These are phyloP conservation scores for Pterostichus madidus DNA, from an alignment of 2,888 invertebrate species.

Conservation along the genomic window DNA sequence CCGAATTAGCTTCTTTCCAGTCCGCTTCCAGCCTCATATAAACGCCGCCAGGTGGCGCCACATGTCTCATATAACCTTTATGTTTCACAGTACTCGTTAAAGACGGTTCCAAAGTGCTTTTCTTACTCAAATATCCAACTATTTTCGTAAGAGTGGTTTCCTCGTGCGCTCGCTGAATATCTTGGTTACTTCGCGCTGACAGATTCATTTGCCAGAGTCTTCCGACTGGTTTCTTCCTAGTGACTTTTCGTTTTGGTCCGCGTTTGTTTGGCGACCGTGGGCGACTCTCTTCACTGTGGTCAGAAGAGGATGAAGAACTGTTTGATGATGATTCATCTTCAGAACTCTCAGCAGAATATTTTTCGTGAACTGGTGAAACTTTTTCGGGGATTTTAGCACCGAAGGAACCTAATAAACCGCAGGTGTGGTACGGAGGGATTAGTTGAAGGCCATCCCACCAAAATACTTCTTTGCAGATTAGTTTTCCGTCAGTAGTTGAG, in stretches of 20 bases:
- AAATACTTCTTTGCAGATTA: constrained; percentile 83
- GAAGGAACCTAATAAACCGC: constrained; percentile 81
- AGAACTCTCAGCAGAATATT: constrained; percentile 55
- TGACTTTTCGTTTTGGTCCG: constrained; percentile 20
- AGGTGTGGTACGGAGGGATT: constrained; percentile 81
- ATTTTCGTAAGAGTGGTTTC: constrained; percentile 87
- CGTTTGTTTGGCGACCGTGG: constrained; percentile 66
- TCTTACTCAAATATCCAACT: constrained; percentile 81
- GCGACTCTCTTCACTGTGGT: constrained; percentile 74
- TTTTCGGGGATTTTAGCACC: constrained; percentile 17
- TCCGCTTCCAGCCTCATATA: constrained; percentile 88
- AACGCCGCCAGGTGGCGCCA: constrained; percentile 82
- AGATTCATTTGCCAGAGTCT: constrained; percentile 88
- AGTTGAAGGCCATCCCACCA: constrained; percentile 88
- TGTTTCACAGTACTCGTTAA: constrained; percentile 53
- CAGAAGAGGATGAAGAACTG: constrained; percentile 56
- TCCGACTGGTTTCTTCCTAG: constrained; percentile 48
- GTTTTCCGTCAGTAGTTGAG: constrained; percentile 76
- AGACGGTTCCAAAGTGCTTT: constrained; percentile 69
- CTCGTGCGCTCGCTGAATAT: constrained; percentile 91
- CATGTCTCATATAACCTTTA: constrained; percentile 74
- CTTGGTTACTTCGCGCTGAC: constrained; percentile 91
- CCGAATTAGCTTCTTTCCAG: constrained; percentile 82
- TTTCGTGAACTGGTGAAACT: too few relatives aligned
- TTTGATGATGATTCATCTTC: constrained; percentile 67